phyloP scores from a whole-genome alignment of 2,113 vertebrate species.

The Lagopus leucura region DNA sequence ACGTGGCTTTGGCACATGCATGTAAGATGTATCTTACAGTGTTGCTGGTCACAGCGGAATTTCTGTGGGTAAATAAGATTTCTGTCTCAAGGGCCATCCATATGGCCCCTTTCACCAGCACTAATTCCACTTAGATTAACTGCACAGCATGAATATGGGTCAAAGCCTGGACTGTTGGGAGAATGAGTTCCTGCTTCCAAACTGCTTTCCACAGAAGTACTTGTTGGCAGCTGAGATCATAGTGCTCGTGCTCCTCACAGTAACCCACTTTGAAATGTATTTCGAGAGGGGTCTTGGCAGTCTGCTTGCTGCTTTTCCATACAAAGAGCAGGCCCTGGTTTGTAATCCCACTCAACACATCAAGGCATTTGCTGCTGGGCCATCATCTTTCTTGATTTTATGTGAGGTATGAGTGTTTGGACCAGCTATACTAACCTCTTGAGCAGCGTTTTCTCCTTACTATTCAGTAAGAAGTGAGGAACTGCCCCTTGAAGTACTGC shows the following conservation, averaged over 20 bases:
- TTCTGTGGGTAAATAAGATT: conserved; percentile 64
- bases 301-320: conserved; percentile 17
- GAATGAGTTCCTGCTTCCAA: background rate
- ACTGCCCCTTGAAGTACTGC: background rate
- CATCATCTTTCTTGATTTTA: background rate
- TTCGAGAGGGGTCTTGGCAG: conserved; percentile 57
- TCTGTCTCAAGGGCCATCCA: conserved; percentile 54
- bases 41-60: conserved; percentile 8
- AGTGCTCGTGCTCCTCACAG: conserved; percentile 31
- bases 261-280: conserved; percentile 57
- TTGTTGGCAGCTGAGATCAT: conserved; percentile 57
- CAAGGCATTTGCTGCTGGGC: background rate
- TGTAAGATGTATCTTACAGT: background rate
- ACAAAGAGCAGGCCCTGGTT: background rate
- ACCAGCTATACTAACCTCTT: background rate
- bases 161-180: conserved; percentile 65
- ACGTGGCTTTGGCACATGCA: conserved; percentile 12
- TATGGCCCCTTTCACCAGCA: conserved; percentile 66
- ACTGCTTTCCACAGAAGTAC: conserved; percentile 59
- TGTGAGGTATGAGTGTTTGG: background rate
- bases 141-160: conserved; percentile 49
- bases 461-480: background rate
- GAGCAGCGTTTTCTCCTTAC: background rate
- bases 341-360: background rate
- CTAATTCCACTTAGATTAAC: conserved; percentile 69